A percentile compares a stretch with the other conserved stretches of the same genome.
phyloP scores from a whole-genome alignment of 2,797 vertebrate genomes.

The Florisuga fusca region DNA sequence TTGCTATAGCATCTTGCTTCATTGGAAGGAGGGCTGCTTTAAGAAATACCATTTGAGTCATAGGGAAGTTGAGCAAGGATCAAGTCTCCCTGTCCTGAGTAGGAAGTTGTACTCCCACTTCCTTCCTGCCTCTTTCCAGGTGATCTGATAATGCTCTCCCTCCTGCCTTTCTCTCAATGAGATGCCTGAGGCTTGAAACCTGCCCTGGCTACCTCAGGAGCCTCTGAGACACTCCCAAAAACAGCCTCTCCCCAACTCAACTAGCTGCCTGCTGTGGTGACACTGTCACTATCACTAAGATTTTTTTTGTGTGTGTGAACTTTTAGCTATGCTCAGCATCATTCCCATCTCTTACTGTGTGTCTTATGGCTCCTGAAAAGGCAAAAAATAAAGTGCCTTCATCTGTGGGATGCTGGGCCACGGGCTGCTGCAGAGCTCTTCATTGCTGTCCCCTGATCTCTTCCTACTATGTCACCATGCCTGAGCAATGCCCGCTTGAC shows the following conservation, averaged over 20 bases:
- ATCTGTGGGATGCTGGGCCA: not conserved
- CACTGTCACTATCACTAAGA: not conserved
- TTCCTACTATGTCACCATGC: not conserved
- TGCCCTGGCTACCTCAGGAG: not conserved
- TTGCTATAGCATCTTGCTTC: not conserved
- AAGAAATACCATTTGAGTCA: constrained; percentile 62
- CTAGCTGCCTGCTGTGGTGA: not conserved
- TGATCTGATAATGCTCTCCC: not conserved
- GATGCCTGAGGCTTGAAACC: not conserved
- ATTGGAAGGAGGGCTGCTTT: constrained; percentile 29
- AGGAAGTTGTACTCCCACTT: constrained; percentile 51
- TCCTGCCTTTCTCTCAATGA: not conserved
- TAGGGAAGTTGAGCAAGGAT: constrained; percentile 9
- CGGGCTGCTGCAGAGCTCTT: not conserved
- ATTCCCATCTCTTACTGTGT: not conserved
- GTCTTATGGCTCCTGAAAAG: not conserved
- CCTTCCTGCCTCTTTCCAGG: constrained; percentile 40
- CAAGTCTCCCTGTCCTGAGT: constrained; percentile 28
- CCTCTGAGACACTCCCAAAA: not conserved
- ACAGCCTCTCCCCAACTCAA: not conserved
- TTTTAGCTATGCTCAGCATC: not conserved
- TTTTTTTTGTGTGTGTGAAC: not conserved
- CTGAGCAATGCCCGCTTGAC: not conserved
- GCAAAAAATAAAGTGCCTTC: not conserved
- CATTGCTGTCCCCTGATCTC: not conserved